Evolutionary conservation across 2,113 vertebrate species (phyloP).

Genomic region (Burhinus bistriatus): DNA sequence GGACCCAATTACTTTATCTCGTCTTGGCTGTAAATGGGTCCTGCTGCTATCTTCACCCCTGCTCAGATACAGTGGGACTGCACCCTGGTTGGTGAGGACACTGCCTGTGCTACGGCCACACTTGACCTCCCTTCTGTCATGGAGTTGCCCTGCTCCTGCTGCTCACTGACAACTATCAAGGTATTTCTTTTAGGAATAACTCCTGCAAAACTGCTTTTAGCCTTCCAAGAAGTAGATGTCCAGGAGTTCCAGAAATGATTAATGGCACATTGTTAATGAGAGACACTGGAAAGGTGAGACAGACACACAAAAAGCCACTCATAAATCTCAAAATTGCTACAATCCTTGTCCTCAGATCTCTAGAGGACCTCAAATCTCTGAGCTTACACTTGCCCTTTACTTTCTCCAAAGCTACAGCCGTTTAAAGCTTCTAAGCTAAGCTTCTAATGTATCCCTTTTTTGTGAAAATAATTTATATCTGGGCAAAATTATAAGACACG

Average conservation of each 20-base stretch:
- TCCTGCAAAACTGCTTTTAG: not conserved
- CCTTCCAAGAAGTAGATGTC: not conserved
- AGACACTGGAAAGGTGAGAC: not conserved
- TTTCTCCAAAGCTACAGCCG: not conserved
- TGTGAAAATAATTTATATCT: not conserved
- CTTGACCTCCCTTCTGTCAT: not conserved
- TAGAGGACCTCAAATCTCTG: not conserved
- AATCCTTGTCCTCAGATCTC: not conserved
- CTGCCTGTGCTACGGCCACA: not conserved
- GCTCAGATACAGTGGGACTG: not conserved
- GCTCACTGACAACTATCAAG: not conserved
- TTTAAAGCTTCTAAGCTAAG: not conserved
- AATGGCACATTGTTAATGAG: not conserved
- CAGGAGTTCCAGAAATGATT: not conserved
- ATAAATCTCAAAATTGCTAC: not conserved
- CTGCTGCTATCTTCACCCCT: not conserved
- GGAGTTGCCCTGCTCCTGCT: not conserved
- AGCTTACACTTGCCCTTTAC: not conserved
- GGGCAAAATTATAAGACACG: not conserved
- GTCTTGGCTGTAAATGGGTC: not conserved
- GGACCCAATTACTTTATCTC: not conserved
- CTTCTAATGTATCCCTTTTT: not conserved
- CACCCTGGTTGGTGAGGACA: not conserved
- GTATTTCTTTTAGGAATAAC: not conserved
- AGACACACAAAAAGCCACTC: not conserved